A percentile compares a stretch with the other conserved stretches of the same genome.
These are phyloP conservation scores for Bolinopsis microptera DNA, from an alignment of 37 sponge, comb jelly and placozoan species.

Conservation along the genomic window DNA sequence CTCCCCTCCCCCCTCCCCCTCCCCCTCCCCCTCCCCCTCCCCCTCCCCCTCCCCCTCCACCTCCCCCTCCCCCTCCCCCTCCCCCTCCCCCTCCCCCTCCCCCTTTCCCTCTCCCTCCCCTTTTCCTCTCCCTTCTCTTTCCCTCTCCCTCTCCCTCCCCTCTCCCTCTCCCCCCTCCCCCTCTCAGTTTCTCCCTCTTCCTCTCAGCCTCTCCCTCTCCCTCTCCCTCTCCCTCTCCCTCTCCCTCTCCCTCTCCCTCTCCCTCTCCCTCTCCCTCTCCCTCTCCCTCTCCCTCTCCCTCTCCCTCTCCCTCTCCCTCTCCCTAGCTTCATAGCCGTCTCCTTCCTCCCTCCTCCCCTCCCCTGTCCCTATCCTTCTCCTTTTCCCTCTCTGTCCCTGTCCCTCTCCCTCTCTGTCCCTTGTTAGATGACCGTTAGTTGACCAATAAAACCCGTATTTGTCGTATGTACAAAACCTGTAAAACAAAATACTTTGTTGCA, in stretches of 20 bases:
- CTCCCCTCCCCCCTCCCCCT: not conserved
- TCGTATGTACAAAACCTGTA: too few species aligned
- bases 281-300: not conserved
- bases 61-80: not conserved
- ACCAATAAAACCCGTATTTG: too few species aligned
- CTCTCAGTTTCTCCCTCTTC: too few species aligned
- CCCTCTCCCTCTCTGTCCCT: too few species aligned
- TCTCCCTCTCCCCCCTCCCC: not conserved
- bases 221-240: not conserved
- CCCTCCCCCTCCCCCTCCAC: not conserved
- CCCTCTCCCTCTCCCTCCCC: not conserved
- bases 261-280: not conserved
- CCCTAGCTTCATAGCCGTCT: not conserved
- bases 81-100: not conserved
- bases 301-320: not conserved
- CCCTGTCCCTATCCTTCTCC: too few species aligned
- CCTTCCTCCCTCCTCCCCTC: too few species aligned
- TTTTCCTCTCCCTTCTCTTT: not conserved
- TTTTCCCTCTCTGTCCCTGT: too few species aligned
- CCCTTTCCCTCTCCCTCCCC: not conserved
- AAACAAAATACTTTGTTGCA: too few species aligned
- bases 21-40: not conserved
- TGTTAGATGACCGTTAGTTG: not conserved
- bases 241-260: not conserved
- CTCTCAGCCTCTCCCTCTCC: too few species aligned